A percentile compares a stretch with the other conserved stretches of the same genome.
These are phyloP conservation scores for Thunnus albacares DNA, from an alignment of 2,797 vertebrate genomes.

Conservation along the genomic window DNA sequence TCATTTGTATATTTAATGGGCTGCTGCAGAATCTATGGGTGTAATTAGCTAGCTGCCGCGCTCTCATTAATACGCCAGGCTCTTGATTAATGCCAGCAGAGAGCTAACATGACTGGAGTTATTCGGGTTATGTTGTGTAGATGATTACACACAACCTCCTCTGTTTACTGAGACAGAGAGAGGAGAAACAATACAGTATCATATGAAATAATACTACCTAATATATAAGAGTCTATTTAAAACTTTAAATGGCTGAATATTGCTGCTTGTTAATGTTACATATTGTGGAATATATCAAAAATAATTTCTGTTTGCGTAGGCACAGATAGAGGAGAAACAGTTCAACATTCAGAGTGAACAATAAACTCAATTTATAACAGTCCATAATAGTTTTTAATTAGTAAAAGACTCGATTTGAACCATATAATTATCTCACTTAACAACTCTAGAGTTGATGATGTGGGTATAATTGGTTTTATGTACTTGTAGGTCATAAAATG, in stretches of 20 bases:
- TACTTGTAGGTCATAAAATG: constrained; percentile 43
- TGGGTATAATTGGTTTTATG: constrained; percentile 45
- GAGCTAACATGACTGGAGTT: constrained; percentile 99
- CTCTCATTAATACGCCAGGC: constrained; percentile 99
- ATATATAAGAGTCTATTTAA: constrained; percentile 56
- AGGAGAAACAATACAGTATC: constrained; percentile 69
- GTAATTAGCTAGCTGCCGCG: constrained; percentile 99
- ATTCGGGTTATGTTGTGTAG: constrained; percentile 99
- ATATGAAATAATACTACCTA: constrained; percentile 63
- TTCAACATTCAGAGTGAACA: constrained; percentile 14
- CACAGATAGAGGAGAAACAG: not conserved
- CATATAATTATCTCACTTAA: constrained; percentile 20
- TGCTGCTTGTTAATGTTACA: constrained; percentile 79
- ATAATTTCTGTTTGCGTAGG: not conserved
- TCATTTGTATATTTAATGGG: constrained; percentile 99
- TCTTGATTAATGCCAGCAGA: constrained; percentile 99
- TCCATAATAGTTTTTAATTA: constrained; percentile 84
- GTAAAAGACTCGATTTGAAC: constrained; percentile 43
- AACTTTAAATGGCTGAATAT: constrained; percentile 48
- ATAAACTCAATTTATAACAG: constrained; percentile 62
- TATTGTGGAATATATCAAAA: constrained; percentile 27
- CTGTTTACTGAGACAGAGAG: constrained; percentile 89
- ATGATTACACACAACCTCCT: constrained; percentile 99
- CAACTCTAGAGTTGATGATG: constrained; percentile 20
- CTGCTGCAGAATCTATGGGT: constrained; percentile 99